These are phyloP conservation scores for Odocoileus virginianus DNA, from an alignment of 2,113 vertebrate genomes.

Conservation along the genomic window DNA sequence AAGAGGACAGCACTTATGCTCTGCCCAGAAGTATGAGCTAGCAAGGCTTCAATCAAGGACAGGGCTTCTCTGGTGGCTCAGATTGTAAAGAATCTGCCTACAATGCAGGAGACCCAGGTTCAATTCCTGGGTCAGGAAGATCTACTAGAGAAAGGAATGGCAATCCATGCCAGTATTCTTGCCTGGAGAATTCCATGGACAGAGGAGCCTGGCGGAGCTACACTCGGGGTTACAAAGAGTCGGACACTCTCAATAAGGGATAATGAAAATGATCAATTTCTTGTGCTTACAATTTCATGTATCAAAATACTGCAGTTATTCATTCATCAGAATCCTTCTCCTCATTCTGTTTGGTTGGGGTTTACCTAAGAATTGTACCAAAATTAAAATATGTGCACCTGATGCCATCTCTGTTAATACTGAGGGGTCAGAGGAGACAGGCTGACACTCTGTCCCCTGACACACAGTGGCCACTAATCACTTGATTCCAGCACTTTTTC, in stretches of 20 bases:
- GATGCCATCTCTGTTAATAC: background rate
- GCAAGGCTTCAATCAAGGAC: background rate
- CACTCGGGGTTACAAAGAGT: background rate
- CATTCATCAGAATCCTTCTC: background rate
- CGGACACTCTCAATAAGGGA: background rate
- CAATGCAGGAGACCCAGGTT: background rate
- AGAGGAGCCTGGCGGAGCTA: background rate
- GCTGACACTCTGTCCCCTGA: background rate
- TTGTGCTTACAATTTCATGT: background rate
- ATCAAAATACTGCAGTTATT: background rate
- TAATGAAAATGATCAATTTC: background rate
- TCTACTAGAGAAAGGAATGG: background rate
- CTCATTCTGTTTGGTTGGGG: background rate
- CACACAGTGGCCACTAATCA: background rate
- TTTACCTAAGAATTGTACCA: background rate
- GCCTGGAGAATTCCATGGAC: background rate
- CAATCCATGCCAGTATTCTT: background rate
- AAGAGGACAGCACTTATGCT: background rate
- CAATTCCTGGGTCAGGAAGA: rapidly evolving
- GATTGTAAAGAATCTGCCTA: background rate
- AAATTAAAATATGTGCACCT: background rate
- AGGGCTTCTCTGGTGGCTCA: background rate
- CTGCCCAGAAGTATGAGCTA: background rate
- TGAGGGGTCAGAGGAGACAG: background rate
- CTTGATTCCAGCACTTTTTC: background rate